These are phyloP conservation scores for Acromyrmex heyeri DNA, from an alignment of 1,140 invertebrate genomes.

Conservation along the genomic window DNA sequence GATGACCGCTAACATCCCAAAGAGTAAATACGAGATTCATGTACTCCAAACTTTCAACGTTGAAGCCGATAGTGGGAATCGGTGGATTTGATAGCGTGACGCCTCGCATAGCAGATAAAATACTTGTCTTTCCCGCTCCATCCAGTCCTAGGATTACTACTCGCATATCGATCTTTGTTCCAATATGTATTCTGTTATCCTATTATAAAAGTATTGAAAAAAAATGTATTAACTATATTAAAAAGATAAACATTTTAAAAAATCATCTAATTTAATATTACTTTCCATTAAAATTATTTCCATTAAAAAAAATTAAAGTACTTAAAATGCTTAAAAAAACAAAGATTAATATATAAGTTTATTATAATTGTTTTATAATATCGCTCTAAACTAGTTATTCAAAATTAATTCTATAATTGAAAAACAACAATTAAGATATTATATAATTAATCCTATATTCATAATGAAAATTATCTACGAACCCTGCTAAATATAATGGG, in stretches of 20 bases:
- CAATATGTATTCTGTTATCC: slow-evolving; percentile 90
- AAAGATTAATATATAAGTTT: background rate
- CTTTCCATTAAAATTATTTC: background rate
- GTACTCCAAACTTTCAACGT: slow-evolving; percentile 89
- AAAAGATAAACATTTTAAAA: background rate
- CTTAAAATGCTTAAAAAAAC: background rate
- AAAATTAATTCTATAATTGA: background rate
- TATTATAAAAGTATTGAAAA: slow-evolving; percentile 65
- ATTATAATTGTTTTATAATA: slow-evolving; percentile 5
- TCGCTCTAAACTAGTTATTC: background rate
- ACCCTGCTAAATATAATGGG: slow-evolving; percentile 90
- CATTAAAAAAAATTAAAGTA: background rate
- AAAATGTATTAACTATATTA: background rate
- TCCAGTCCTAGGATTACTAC: slow-evolving; percentile 88
- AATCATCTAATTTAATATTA: background rate
- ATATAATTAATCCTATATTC: slow-evolving; percentile 23
- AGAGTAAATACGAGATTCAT: slow-evolving; percentile 88
- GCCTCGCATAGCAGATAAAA: slow-evolving; percentile 89
- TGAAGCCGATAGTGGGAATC: slow-evolving; percentile 88
- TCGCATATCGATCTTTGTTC: slow-evolving; percentile 89
- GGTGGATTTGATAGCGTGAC: slow-evolving; percentile 81
- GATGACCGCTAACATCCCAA: slow-evolving; percentile 89
- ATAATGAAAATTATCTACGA: slow-evolving; percentile 40
- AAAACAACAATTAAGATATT: background rate
- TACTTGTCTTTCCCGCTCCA: slow-evolving; percentile 89